Conservation (phyloP, 2,113 vertebrate genomes). For the Labeo rohita region DNA sequence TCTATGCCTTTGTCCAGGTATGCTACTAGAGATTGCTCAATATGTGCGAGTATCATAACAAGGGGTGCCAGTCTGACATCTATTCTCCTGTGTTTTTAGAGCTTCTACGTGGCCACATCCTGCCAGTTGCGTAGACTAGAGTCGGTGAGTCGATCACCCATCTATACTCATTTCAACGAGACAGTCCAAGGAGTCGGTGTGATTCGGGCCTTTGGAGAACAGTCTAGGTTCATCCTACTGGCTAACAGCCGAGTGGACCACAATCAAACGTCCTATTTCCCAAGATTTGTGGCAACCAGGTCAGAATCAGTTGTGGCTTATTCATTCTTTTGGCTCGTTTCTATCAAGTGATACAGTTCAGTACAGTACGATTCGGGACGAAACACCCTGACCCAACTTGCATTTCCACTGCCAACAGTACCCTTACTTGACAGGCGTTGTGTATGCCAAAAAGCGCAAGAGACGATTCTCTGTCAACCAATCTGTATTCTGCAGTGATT, state of each 20-base stretch:
- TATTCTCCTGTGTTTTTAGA: constrained; percentile 66
- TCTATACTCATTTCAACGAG: constrained; percentile 93
- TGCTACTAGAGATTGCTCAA: constrained; percentile 19
- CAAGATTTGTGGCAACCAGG: constrained; percentile 83
- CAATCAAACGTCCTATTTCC: constrained; percentile 86
- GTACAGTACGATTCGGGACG: too few species aligned
- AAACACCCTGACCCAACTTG: too few species aligned
- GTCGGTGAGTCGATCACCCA: constrained; percentile 85
- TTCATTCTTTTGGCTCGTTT: neutral
- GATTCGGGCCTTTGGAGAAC: constrained; percentile 85
- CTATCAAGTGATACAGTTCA: too few species aligned
- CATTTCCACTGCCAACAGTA: too few species aligned
- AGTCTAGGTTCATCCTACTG: constrained; percentile 80
- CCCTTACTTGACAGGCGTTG: too few species aligned
- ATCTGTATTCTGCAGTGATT: too few species aligned
- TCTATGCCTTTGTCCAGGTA: constrained; percentile 83
- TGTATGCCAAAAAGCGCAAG: too few species aligned
- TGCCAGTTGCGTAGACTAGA: constrained; percentile 90
- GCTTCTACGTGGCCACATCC: constrained; percentile 87
- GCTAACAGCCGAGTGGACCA: constrained; percentile 81
- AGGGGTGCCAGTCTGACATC: neutral
- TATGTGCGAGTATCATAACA: neutral
- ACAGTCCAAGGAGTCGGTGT: constrained; percentile 85
- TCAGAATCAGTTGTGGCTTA: neutral
- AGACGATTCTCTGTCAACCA: too few species aligned